Base-by-base conservation (phyloP, 2,888 invertebrate genomes). In the Leptodirus hochenwartii region DNA sequence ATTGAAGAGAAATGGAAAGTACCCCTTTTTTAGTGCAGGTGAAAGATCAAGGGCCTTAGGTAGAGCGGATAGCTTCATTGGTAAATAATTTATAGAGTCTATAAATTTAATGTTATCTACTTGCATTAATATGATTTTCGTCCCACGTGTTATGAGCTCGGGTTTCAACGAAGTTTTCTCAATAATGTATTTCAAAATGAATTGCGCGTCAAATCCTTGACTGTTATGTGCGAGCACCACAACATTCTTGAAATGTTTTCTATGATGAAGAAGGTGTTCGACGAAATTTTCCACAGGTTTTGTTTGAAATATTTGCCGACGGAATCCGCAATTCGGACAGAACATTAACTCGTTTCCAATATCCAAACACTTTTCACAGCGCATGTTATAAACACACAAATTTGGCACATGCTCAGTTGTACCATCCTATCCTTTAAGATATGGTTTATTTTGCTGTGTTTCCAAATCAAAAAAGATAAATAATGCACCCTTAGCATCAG, bases 1-100 rank as follows among this genome's bases (percentile, higher is more conserved):
- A 24, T 45, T 44, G 25, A 45, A 44, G 3, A 41, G 25, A 31
- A 44, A 40, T 2, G 43, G 45, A 34, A 45, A 46, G 26, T 39
- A 38, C 0, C 42, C 41, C 33, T 46, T 45, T 15, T 35, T 38
- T 2, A 30, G 17, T 5, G 27, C 25, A 2, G 26, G 34, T 1
- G 31, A 5, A 4, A 47, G 32, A 15, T 37, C 43, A 29, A 47
- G 43, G 3, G 43, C 38, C 37, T 43, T 43, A 3, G 44, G 42
- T 5, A 47, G 16, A 15, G 30, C 32, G 2, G 34, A 17, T 5
- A 45, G 31, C 13, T 38, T 28, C 43, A 45, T 45, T 5, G 41
- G 44, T 22, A 47, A 41, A 32, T 45, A 47, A 36, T 43, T 44
- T 4, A 42, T 25, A 27, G 39, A 39, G 24, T 44, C 41, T 13